Base-by-base conservation (phyloP, 1,140 invertebrate species). In the Drosophila nebulosa region DNA sequence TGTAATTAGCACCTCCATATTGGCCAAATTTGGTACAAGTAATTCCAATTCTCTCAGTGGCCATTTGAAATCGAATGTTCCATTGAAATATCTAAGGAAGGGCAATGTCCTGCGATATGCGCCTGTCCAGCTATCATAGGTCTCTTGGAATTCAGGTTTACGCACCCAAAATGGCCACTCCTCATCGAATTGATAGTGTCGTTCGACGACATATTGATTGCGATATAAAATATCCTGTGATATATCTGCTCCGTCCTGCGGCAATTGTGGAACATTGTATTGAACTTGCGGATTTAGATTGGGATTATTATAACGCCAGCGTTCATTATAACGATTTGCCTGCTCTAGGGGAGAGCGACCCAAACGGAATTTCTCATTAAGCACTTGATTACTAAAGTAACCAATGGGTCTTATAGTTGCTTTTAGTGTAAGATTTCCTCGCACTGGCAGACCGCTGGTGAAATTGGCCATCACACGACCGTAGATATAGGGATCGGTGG, bases 391-490 rank as follows among this genome's bases (percentile, higher is more conserved):
- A 62, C 92, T 91, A 70, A 93, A 92, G 72, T 93, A 93, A 32
- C 94, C 93, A 12, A 97, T 93, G 1, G 96, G 95, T 7, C 94
- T 91, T 14, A 97, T 93, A 5, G 94, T 96, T 0, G 97, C 96
- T 91, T 94, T 95, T 3, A 99, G 91, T 0, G 97, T 97, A 4
- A 98, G 92, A 92, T 98, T 98, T 3, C 97, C 97, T 30, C 91
- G 91, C 0, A 97, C 96, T 0, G 96, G 96, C 14, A 95, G 95
- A 1, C 96, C 96, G 42, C 95, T 97, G 1, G 96, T 98, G 92
- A 98, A 99, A 94, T 99, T 99, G 0, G 98, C 97, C 93, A 97
- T 96, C 3, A 99, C 94, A 0, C 95, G 94, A 0, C 98, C 98
- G 79, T 95, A 93, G 69, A 99, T 95, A 78, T 93, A 97, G 3